phyloP scores from a whole-genome alignment of 1,140 invertebrate species.

The Drosophila kurseongensis region DNA sequence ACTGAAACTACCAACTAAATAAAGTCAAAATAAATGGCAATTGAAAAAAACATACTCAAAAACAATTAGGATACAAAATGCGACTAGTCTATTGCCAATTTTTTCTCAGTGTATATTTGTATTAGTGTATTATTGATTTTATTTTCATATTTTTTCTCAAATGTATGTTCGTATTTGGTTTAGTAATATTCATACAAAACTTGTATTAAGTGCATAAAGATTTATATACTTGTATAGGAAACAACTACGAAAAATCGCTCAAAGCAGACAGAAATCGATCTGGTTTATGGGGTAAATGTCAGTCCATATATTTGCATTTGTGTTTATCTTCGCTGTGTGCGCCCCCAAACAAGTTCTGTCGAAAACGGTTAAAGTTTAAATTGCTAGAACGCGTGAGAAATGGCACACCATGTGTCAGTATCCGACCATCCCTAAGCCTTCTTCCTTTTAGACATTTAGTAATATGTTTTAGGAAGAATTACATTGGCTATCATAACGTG shows the following conservation, averaged over 20 bases:
- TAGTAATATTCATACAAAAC: conserved; percentile 64
- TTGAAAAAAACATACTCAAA: conserved; percentile 25
- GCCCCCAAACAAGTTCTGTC: conserved; percentile 64
- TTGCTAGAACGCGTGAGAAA: conserved; percentile 69
- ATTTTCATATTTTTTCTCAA: conserved; percentile 22
- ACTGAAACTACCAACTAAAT: background rate
- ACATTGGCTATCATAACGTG: conserved; percentile 81
- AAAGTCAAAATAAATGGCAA: conserved; percentile 20
- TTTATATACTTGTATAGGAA: conserved; percentile 41
- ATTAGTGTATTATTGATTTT: conserved; percentile 72
- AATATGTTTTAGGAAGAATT: conserved; percentile 65
- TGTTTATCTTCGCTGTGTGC: background rate
- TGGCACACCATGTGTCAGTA: conserved; percentile 62
- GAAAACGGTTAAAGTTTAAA: conserved; percentile 65
- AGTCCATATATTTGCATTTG: conserved; percentile 15
- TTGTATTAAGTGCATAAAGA: conserved; percentile 65
- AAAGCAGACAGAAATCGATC: conserved; percentile 53
- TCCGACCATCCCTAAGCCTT: conserved; percentile 4
- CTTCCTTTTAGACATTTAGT: conserved; percentile 24
- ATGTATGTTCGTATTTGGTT: conserved; percentile 60
- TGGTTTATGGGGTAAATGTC: background rate
- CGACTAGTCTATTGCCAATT: conserved; percentile 84
- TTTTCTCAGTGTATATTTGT: conserved; percentile 83
- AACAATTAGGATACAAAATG: conserved; percentile 53
- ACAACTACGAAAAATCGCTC: conserved; percentile 64